These are phyloP conservation scores for Arge pagana DNA, from an alignment of 2,888 invertebrate genomes.

Conservation along the genomic window DNA sequence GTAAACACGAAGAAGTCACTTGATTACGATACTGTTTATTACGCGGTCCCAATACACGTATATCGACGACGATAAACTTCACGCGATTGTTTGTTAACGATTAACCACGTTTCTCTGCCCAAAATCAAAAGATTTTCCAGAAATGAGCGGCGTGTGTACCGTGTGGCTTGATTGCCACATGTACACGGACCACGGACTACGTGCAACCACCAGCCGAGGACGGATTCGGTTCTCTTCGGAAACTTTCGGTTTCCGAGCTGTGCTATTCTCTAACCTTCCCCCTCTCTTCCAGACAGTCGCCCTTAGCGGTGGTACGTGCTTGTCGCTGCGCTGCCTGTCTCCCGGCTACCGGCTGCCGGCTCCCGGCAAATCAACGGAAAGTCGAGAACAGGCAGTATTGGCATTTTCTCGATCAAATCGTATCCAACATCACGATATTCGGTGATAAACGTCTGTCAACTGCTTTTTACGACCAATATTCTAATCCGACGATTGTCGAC, in stretches of 20 bases:
- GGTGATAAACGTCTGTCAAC: no score
- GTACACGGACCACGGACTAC: conserved; percentile 48
- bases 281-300: neutral
- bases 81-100: no score
- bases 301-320: conserved; percentile 4
- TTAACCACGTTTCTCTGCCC: conserved; percentile 3
- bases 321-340: conserved; percentile 8
- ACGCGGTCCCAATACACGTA: no score
- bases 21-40: no score
- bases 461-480: no score
- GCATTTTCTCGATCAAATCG: conserved; percentile 14
- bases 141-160: conserved; percentile 43
- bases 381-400: conserved; percentile 25
- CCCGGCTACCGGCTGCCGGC: conserved; percentile 20
- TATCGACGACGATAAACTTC: no score
- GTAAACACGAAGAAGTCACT: no score
- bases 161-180: conserved; percentile 54
- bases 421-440: neutral
- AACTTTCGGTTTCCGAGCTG: conserved; percentile 35
- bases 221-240: conserved; percentile 19
- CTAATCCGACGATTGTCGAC: no score
- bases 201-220: conserved; percentile 40
- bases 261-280: conserved; percentile 14
- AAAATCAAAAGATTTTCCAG: conserved; percentile 17
- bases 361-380: conserved; percentile 2